Evolutionary conservation across 2,888 invertebrate genomes (phyloP).

Genomic region (Hoplodrina blanda): DNA sequence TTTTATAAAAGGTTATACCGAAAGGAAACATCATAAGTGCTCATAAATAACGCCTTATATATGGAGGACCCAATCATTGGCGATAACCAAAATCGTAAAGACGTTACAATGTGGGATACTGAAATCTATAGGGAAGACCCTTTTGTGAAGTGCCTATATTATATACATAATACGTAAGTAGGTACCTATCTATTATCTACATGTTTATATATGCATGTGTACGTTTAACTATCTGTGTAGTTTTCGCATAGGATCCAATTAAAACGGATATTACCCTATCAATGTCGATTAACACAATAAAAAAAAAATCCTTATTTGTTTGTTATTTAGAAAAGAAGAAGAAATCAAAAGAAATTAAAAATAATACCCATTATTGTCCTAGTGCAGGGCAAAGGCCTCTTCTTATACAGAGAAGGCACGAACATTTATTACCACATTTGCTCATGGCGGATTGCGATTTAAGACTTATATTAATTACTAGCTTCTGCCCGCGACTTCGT

Average conservation of each 20-base stretch:
- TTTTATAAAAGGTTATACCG: slow-evolving; percentile 31
- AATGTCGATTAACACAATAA: too few relatives aligned
- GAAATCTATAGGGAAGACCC: slow-evolving; percentile 47
- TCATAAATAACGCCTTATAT: slow-evolving; percentile 57
- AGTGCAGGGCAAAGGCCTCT: too few relatives aligned
- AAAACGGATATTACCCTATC: neutral
- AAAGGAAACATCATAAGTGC: slow-evolving; percentile 32
- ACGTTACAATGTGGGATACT: slow-evolving; percentile 45
- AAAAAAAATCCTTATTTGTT: neutral
- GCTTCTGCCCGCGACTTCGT: too few relatives aligned
- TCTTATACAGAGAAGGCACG: too few relatives aligned
- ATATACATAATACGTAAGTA: slow-evolving; percentile 4
- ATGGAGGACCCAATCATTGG: slow-evolving; percentile 47
- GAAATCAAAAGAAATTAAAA: neutral
- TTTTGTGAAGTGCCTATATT: slow-evolving; percentile 27
- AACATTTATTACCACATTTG: too few relatives aligned
- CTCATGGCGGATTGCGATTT: too few relatives aligned
- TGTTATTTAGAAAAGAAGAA: neutral
- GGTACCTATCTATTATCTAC: slow-evolving; percentile 1
- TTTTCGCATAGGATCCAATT: neutral
- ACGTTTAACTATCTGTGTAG: neutral
- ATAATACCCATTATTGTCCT: neutral
- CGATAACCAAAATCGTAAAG: slow-evolving; percentile 56
- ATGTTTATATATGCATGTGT: neutral
- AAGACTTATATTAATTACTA: too few relatives aligned